Percentiles rank a stretch among this genome's conserved stretches.
phyloP scores from a whole-genome alignment of 2,797 vertebrate genomes.

The Anguilla pacifica region DNA sequence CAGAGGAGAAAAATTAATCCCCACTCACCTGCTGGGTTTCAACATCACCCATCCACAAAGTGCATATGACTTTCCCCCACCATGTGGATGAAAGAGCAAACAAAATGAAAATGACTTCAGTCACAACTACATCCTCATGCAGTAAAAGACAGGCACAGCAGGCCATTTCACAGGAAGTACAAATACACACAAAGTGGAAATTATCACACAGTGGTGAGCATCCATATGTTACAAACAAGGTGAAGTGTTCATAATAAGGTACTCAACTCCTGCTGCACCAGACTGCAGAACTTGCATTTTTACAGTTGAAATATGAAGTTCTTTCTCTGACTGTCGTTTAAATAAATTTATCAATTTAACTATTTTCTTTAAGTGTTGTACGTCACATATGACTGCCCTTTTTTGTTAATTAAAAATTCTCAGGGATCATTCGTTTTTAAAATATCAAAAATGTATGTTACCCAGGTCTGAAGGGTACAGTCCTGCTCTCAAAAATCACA shows the following conservation, averaged over 20 bases:
- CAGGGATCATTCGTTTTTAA: neutral
- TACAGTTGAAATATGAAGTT: neutral
- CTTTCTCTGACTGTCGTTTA: neutral
- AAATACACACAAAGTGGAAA: conserved; percentile 21
- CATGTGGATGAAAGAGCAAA: conserved; percentile 6
- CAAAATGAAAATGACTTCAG: conserved; percentile 12
- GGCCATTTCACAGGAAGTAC: conserved; percentile 31
- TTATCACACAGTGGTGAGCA: conserved; percentile 22
- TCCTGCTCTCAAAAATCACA: neutral
- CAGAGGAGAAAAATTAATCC: conserved; percentile 31
- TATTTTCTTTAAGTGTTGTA: neutral
- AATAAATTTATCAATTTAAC: neutral
- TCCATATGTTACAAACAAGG: conserved; percentile 25
- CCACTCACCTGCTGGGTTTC: neutral
- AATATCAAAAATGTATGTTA: neutral
- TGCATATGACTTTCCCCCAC: conserved; percentile 17
- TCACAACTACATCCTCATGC: conserved; percentile 49
- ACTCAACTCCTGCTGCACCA: conserved; percentile 26
- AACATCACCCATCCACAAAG: conserved; percentile 7
- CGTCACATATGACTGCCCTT: neutral
- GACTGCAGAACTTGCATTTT: neutral
- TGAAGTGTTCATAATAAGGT: conserved; percentile 39
- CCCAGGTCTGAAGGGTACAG: neutral
- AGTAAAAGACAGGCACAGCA: conserved; percentile 40
- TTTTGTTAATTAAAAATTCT: neutral